Percentiles rank a stretch among this genome's conserved stretches.
Evolutionary conservation across 2,797 vertebrate genomes (phyloP).

Genomic region (Micromesistius poutassou): DNA sequence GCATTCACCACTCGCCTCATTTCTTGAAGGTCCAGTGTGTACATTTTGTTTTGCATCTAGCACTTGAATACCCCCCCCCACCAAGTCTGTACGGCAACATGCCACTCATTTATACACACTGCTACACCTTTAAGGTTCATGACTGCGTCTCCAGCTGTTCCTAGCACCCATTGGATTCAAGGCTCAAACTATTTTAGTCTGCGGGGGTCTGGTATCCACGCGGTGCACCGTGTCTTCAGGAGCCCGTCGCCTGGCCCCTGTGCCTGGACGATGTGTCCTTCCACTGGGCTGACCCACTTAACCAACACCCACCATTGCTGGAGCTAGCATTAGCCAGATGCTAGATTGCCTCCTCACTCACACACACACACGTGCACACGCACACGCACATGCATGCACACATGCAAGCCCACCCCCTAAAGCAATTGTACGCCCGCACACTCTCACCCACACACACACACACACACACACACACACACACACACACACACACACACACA

Average conservation of each 20-base stretch:
- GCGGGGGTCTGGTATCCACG: neutral
- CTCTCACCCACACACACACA: no score
- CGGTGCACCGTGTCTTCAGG: neutral
- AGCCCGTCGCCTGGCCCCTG: neutral
- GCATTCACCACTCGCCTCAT: neutral
- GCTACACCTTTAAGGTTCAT: slow-evolving; percentile 35
- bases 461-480: no score
- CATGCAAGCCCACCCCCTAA: no score
- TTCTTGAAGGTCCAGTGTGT: neutral
- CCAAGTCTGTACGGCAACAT: no score
- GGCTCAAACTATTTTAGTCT: slow-evolving; percentile 23
- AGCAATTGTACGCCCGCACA: no score
- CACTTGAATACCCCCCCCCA: no score
- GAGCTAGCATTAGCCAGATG: neutral
- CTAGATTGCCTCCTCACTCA: neutral
- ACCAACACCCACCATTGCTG: neutral
- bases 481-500: no score
- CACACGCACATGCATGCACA: no score
- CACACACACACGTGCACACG: neutral
- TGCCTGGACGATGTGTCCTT: neutral
- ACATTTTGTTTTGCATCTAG: no score
- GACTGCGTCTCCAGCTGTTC: slow-evolving; percentile 35
- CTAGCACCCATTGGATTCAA: slow-evolving; percentile 33
- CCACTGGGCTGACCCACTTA: neutral
- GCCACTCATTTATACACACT: no score